Evolutionary conservation across 35 echinoderm and acorn worm species (phyloP).

Genomic region (Heliocidaris erythrogramma): DNA sequence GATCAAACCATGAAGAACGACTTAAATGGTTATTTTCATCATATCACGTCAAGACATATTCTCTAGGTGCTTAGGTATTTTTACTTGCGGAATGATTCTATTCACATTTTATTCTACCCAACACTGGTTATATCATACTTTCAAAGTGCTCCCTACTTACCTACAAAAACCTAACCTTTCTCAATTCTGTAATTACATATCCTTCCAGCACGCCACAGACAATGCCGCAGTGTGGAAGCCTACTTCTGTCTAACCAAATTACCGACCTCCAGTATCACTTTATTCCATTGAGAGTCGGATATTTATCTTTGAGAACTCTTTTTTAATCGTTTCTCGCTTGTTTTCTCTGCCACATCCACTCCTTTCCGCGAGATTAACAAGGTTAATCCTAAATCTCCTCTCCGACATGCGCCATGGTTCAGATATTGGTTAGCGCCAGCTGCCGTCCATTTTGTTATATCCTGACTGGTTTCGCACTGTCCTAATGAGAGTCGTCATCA

Average conservation of each 20-base stretch:
- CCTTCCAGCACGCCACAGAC: neutral
- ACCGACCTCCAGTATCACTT: neutral
- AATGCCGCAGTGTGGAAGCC: neutral
- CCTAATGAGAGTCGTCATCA: neutral
- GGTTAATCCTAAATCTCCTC: neutral
- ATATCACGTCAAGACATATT: no score
- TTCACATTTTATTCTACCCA: neutral
- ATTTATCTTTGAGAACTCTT: neutral
- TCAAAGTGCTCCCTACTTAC: neutral
- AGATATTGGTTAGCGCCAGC: conserved; percentile 15
- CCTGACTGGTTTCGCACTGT: neutral
- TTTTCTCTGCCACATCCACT: conserved; percentile 12
- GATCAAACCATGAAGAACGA: no score
- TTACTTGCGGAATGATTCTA: neutral
- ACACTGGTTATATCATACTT: neutral
- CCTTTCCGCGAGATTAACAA: conserved; percentile 19
- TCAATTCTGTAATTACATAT: neutral
- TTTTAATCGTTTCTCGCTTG: neutral
- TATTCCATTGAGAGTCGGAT: conserved; percentile 17
- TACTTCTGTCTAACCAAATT: conserved; percentile 12
- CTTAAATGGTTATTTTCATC: no score
- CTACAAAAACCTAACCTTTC: neutral
- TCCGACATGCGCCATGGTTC: neutral
- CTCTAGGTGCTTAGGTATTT: no score
- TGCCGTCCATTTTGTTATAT: conserved; percentile 25